Base-by-base conservation (phyloP, 1,140 invertebrate species). In the Scaptomyza pallida region DNA sequence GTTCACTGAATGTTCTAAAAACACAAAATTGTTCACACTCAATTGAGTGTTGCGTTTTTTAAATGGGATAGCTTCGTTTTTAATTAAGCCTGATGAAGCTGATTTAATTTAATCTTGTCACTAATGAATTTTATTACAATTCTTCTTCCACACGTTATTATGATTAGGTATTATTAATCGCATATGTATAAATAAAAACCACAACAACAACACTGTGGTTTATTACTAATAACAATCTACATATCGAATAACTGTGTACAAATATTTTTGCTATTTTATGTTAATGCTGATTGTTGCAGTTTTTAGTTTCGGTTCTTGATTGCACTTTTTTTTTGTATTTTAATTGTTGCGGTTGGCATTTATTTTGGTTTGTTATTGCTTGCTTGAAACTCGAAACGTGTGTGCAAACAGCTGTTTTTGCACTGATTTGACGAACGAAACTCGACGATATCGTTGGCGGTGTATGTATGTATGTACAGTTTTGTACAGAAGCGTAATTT, bases 21-120 rank as follows among this genome's bases (percentile, higher is more conserved):
- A 62, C 50, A 33, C 47, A 59, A 3, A 5, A 5, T 23, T 23
- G 52, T 73, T 83, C 80, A 67, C 83, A 88, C 72, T 82, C 82
- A 88, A 88, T 89, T 86, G 82, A 72, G 45, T 72, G 78, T 78
- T 26, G 21, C 6, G 5, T 26, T 23, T 82, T 77, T 61, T 43
- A 71, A 81, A 86, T 86, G 72, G 82, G 72, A 82, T 82, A 89
- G 82, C 81, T 88, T 76, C 75, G 72, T 82, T 78, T 21, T 88
- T 88, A 88, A 88, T 88, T 88, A 88, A 88, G 75, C 68, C 68
- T 88, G 71, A 68, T 88, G 78, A 88, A 78, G 78, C 82, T 88
- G 82, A 88, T 88, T 88, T 88, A 88, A 88, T 88, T 88, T 89
- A 88, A 88, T 82, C 81, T 67, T 57, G 70, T 72, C 75, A 78